Evolutionary conservation across 2,113 vertebrate genomes (phyloP).

Genomic region (Emberiza fucata): DNA sequence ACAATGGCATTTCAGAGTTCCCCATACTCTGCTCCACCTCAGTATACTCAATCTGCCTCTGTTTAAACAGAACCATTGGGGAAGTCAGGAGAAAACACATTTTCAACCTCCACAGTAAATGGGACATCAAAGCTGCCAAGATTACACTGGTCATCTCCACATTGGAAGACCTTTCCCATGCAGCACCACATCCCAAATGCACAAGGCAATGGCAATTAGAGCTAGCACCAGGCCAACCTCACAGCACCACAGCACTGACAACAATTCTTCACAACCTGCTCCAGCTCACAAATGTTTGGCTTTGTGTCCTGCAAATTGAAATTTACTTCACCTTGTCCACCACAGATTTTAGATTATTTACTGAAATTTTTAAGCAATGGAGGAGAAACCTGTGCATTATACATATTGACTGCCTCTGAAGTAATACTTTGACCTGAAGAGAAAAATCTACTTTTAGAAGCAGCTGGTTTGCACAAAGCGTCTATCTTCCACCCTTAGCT

Average conservation of each 20-base stretch:
- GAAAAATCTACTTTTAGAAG: background rate
- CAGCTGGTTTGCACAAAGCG: background rate
- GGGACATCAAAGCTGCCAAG: background rate
- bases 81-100: background rate
- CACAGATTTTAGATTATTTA: background rate
- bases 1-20: background rate
- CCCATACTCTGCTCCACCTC: background rate
- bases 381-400: background rate
- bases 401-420: background rate
- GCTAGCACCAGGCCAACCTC: background rate
- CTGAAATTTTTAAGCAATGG: background rate
- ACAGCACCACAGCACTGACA: background rate
- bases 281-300: background rate
- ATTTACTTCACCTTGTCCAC: background rate
- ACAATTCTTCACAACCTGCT: background rate
- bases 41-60: background rate
- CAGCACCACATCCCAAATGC: background rate
- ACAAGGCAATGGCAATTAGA: background rate
- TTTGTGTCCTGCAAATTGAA: background rate
- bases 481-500: background rate
- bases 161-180: background rate
- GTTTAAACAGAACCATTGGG: background rate
- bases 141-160: background rate
- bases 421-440: background rate
- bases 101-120: background rate